Conservation (phyloP, 2,888 invertebrate species). For the Campoplex nolae region DNA sequence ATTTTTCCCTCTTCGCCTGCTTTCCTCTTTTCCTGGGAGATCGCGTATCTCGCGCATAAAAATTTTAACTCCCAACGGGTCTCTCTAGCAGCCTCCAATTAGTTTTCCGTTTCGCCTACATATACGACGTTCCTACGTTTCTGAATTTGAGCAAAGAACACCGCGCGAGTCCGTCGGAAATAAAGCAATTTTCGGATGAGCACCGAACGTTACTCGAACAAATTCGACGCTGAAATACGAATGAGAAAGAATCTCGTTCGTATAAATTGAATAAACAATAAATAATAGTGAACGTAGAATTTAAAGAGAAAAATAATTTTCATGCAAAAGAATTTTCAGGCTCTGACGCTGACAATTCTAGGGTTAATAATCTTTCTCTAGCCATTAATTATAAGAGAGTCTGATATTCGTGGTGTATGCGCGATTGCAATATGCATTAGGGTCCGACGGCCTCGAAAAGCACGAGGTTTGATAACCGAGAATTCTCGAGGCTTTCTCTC, state of each 20-base stretch:
- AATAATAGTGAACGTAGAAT: not conserved
- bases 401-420: slow-evolving; percentile 1
- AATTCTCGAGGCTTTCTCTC: slow-evolving; percentile 49
- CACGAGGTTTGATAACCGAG: slow-evolving; percentile 56
- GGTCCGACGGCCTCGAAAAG: slow-evolving; percentile 37
- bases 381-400: not conserved
- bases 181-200: too few species aligned
- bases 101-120: slow-evolving; percentile 17
- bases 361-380: not conserved
- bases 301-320: not conserved
- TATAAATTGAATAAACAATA: not conserved
- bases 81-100: slow-evolving; percentile 50
- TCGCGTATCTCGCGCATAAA: slow-evolving; percentile 46
- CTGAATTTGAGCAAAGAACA: not conserved
- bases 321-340: not conserved
- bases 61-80: slow-evolving; percentile 55
- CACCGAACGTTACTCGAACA: not conserved
- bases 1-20: not conserved
- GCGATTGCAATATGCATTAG: slow-evolving; percentile 49
- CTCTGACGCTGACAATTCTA: not conserved
- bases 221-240: too few species aligned
- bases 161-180: too few species aligned
- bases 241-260: not conserved
- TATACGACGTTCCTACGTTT: not conserved
- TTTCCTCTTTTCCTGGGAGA: not conserved